Evolutionary conservation across 2,113 vertebrate species (phyloP), one percentile per base, ranked within the genome.

Genomic region (Apteryx mantelli): DNA sequence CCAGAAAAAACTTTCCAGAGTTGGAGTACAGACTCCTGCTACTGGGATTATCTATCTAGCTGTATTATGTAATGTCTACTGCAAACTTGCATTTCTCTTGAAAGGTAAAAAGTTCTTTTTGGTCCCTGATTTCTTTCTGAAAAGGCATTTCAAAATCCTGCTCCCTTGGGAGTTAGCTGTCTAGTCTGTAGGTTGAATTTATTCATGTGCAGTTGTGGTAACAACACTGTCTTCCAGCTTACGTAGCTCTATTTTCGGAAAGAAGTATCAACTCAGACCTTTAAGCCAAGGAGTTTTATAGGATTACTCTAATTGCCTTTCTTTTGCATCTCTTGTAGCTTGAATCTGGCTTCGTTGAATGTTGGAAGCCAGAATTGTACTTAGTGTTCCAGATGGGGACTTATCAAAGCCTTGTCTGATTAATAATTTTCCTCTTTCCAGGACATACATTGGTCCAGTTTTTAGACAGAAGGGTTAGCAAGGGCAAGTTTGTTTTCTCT

Each of bases 391-490:
- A 66, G 80, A 83, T 48, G 11, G 46, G 56, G 92, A 6, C 15
- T 84, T 80, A 73, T 44, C 64, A 81, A 63, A 83, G 11, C 20
- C 22, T 63, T 66, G 5, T 86, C 20, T 74, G 65, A 81, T 86
- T 56, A 80, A n/a, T 89, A 73, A 21, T 81, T 76, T 93, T 78
- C 36, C 18, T 58, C 34, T 88, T 77, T 93, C 77, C 40, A 86
- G 91, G 70, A 91, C 78, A 85, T 92, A 50, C n/a, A 61, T 88
- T 75, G 40, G 69, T 86, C 48, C 88, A 75, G 36, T 34, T 91
- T 70, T 95, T 95, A 40, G 65, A 71, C 60, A 92, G 75, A 84
- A 82, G 48, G 89, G 32, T 56, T 92, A 92, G 61, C 42, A 75
- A 78, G 84, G 56, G 69, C 91, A 95, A 34, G 42, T n/a, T 76